Conservation (phyloP, 2,113 vertebrate species). For the Nothocercus nigrocapillus region DNA sequence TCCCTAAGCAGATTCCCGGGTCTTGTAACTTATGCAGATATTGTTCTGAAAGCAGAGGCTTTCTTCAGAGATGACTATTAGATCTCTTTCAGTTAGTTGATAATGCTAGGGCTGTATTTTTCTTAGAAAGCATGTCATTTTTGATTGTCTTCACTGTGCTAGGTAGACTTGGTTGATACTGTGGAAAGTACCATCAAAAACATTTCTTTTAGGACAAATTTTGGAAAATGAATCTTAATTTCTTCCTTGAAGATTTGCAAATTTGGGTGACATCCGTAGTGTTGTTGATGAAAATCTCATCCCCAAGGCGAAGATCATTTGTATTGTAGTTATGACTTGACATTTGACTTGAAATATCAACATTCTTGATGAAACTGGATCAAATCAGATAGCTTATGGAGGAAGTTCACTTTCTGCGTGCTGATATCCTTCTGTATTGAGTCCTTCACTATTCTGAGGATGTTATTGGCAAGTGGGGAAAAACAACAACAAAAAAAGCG, state of each 20-base stretch:
- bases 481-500: background rate
- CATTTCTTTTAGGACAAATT: background rate
- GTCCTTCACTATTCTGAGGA: background rate
- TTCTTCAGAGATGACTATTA: background rate
- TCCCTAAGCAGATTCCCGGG: background rate
- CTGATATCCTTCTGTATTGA: background rate
- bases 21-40: background rate
- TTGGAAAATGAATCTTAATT: slow-evolving; percentile 10
- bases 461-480: background rate
- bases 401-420: background rate
- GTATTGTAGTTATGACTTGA: slow-evolving; percentile 42
- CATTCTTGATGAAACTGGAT: slow-evolving; percentile 14
- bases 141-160: background rate
- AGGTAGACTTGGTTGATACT: background rate
- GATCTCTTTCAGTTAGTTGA: background rate
- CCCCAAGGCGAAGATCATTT: slow-evolving; percentile 58
- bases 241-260: slow-evolving; percentile 23
- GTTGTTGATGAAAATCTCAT: background rate
- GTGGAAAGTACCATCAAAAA: background rate
- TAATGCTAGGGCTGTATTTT: background rate
- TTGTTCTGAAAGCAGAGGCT: background rate
- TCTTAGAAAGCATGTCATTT: background rate
- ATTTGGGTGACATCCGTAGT: slow-evolving; percentile 15
- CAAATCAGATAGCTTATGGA: background rate
- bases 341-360: slow-evolving; percentile 14